phyloP scores from a whole-genome alignment of 2,113 vertebrate species.

The Clarias batrachus region DNA sequence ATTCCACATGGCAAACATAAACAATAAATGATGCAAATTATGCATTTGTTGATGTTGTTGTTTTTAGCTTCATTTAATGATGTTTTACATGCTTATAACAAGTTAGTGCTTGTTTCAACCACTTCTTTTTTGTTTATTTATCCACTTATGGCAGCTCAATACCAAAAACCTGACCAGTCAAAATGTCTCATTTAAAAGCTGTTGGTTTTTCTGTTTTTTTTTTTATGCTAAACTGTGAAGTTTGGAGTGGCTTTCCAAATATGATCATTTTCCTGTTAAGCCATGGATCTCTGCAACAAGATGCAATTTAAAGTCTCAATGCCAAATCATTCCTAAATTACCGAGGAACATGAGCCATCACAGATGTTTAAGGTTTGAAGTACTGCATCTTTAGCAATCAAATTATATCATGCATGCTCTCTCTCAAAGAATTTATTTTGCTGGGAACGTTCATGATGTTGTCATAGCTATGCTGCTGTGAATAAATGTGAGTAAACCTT shows the following conservation, averaged over 20 bases:
- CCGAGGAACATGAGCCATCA: not conserved
- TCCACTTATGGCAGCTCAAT: not conserved
- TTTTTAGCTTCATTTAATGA: not conserved
- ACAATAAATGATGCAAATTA: not conserved
- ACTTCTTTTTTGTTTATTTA: not conserved
- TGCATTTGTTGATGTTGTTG: not conserved
- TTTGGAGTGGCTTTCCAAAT: not conserved
- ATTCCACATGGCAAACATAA: not conserved
- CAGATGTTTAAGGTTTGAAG: not conserved
- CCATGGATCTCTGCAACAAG: not conserved
- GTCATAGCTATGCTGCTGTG: not conserved
- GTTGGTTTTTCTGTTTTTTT: not conserved
- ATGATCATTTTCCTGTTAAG: not conserved
- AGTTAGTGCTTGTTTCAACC: not conserved
- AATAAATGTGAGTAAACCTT: not conserved
- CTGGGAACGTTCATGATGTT: not conserved
- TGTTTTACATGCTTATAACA: not conserved
- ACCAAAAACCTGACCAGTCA: not conserved
- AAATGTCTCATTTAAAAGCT: not conserved
- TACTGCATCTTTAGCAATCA: not conserved
- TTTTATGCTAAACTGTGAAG: not conserved
- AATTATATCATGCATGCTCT: not conserved
- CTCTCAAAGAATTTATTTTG: not conserved
- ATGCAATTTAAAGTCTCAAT: not conserved
- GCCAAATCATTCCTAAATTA: not conserved